phyloP scores from a whole-genome alignment of 64 coral and sea anemone species.

The Montipora sp. region DNA sequence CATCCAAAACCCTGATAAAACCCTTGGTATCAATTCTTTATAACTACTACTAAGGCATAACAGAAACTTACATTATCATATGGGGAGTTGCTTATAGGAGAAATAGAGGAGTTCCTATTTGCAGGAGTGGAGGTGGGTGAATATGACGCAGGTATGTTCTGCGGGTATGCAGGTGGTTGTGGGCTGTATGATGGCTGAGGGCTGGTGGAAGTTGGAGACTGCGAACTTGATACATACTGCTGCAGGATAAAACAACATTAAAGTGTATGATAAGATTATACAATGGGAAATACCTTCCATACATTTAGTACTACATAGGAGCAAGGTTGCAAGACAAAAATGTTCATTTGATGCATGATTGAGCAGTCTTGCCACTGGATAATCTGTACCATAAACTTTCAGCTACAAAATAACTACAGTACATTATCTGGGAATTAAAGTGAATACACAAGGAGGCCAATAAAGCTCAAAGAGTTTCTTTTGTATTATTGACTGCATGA shows the following conservation, averaged over 20 bases:
- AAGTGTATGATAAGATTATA: no score
- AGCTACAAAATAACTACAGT: neutral
- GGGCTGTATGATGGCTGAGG: conserved; percentile 63
- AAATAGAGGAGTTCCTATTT: conserved; percentile 53
- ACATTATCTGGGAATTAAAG: neutral
- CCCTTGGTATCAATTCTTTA: neutral
- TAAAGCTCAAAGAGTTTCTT: neutral
- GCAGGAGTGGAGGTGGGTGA: conserved; percentile 22
- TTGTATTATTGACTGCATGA: neutral
- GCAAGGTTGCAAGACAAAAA: neutral
- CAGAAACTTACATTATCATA: conserved; percentile 73
- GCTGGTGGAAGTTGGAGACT: conserved; percentile 58
- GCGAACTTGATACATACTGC: conserved; percentile 16
- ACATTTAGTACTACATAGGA: neutral
- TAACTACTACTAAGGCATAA: neutral
- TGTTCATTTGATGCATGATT: neutral
- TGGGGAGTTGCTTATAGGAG: conserved; percentile 63
- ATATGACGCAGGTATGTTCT: conserved; percentile 61
- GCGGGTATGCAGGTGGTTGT: conserved; percentile 66
- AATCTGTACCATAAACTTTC: neutral
- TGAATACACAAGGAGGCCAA: neutral
- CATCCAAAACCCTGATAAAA: no score
- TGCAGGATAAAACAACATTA: neutral
- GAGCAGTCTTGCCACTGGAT: neutral
- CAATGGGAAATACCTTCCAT: no score